Base-by-base conservation (phyloP, 2,113 vertebrate genomes). In the Neotragus pygmaeus region DNA sequence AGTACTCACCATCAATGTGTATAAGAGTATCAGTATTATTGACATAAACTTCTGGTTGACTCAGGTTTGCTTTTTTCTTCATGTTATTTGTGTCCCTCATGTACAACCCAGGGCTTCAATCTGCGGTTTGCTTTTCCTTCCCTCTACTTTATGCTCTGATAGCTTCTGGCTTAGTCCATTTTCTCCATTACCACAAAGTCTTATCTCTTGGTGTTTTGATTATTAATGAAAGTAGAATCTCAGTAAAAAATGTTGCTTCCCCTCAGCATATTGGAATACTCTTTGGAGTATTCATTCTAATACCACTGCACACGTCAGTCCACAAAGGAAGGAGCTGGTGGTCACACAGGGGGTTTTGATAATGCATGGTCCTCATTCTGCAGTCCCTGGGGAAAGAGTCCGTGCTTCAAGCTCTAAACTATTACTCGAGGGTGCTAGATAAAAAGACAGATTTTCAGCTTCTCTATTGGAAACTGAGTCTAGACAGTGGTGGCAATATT, bases 171-270 rank as follows among this genome's bases (percentile, higher is more conserved):
- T 90, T 47, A 78, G 45, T 94, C 33, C 12, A 9, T 84, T 91
- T 94, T 73, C 33, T 78, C 28, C 7, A 7, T 88, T 64, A 39
- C 5, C 15, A 55, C 19, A 53, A 83, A 77, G 53, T 82, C 66
- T 75, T 55, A 55, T 43, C 64, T 95, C 77, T 90, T 81, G 5
- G 21, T 62, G 23, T 60, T 95, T 83, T 77, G 60, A 96, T 93
- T 93, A 70, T 91, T 92, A 58, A 95, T 81, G n/a, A 66, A 88
- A 93, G 64, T 12, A 28, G 51, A 77, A 43, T 25, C 43, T 45
- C 84, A n/a, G 36, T 39, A 51, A 49, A 89, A 60, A 43, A 45
- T 5, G 30, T 51, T 30, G 2, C 7, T 89, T 92, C 62, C 53
- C 57, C 55, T 95, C 14, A 66, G 21, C 4, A 2, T 86, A n/a